A percentile compares a stretch with the other conserved stretches of the same genome.
Conservation (phyloP, 2,797 vertebrate genomes). For the Neoniphon sammara region DNA sequence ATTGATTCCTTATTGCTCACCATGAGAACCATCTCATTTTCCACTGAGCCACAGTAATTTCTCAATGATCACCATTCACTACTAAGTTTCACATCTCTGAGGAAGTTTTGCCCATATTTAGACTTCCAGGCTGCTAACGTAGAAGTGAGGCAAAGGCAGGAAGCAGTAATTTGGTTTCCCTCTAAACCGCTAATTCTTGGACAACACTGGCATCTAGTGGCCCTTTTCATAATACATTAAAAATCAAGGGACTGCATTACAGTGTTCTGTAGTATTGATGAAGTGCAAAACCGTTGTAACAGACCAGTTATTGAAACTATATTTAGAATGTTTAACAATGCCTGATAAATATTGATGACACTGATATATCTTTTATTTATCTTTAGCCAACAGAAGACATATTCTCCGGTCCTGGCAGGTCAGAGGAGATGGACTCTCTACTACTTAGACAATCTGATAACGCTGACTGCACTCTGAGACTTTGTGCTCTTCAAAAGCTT, state of each 20-base stretch:
- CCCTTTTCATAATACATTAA: neutral
- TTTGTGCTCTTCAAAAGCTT: conserved; percentile 87
- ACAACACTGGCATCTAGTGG: conserved; percentile 70
- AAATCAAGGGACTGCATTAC: neutral
- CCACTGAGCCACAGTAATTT: conserved; percentile 53
- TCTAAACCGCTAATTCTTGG: conserved; percentile 9
- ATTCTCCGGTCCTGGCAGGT: conserved; percentile 70
- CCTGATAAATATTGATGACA: neutral
- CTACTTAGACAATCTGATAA: conserved; percentile 71
- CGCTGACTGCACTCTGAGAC: conserved; percentile 80
- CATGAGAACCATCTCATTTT: conserved; percentile 35
- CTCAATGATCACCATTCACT: conserved; percentile 50
- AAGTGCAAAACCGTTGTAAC: too few species aligned
- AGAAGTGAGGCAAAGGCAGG: conserved; percentile 37
- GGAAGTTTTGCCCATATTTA: conserved; percentile 73
- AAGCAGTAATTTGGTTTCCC: conserved; percentile 32
- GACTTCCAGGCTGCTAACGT: conserved; percentile 52
- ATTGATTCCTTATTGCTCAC: conserved; percentile 48
- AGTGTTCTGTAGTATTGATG: too few species aligned
- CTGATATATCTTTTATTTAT: conserved; percentile 38
- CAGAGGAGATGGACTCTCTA: conserved; percentile 82
- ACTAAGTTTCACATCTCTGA: conserved; percentile 45
- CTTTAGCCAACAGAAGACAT: conserved; percentile 75
- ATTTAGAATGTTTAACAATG: neutral
- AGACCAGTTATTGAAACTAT: neutral